Evolutionary conservation across 2,888 invertebrate genomes (phyloP).

Genomic region (Taenaris catops): DNA sequence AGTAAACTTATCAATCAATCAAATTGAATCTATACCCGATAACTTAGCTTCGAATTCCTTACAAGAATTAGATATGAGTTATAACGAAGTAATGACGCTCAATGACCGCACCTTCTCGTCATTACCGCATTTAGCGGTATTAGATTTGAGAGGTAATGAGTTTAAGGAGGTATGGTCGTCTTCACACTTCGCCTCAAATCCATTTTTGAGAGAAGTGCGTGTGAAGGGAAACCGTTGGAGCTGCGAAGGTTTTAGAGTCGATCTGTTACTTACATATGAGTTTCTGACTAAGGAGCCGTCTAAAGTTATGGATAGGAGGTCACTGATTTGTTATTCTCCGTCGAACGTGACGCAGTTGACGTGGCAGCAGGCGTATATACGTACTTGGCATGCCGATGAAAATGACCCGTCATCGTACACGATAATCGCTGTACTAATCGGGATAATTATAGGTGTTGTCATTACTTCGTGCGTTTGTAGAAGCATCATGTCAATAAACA

Average conservation of each 20-base stretch:
- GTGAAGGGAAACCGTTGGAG: conserved; percentile 88
- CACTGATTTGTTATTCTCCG: conserved; percentile 84
- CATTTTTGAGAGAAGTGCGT: conserved; percentile 77
- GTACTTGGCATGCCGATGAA: conserved; percentile 78
- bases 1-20: conserved; percentile 83
- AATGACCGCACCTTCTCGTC: conserved; percentile 81
- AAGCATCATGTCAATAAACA: conserved; percentile 64
- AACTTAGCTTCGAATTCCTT: conserved; percentile 79
- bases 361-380: conserved; percentile 85
- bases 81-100: conserved; percentile 79
- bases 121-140: conserved; percentile 81
- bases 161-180: conserved; percentile 82
- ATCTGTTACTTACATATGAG: conserved; percentile 80
- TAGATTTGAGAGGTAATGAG: conserved; percentile 86
- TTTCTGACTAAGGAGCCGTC: conserved; percentile 78
- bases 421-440: conserved; percentile 73
- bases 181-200: conserved; percentile 81
- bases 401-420: conserved; percentile 67
- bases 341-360: conserved; percentile 81
- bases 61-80: conserved; percentile 79
- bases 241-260: conserved; percentile 82
- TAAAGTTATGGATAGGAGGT: conserved; percentile 57
- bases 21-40: conserved; percentile 81
- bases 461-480: conserved; percentile 79
- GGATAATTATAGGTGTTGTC: conserved; percentile 74